Percentiles rank a stretch among this genome's conserved stretches.
Evolutionary conservation across 2,797 vertebrate genomes (phyloP).

Genomic region (Cheirogaleus major): DNA sequence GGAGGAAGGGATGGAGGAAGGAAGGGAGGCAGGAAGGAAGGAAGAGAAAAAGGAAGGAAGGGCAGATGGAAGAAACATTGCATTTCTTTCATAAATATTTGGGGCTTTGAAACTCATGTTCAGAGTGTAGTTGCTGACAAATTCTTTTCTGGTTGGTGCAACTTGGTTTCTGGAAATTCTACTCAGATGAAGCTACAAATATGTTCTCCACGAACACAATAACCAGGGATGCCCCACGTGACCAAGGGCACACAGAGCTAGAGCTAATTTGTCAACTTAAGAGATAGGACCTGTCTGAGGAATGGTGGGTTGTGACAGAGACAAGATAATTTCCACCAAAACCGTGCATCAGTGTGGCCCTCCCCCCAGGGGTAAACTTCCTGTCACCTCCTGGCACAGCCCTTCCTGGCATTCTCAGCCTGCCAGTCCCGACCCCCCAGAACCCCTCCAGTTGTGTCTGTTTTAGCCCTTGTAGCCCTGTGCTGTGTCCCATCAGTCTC

Average conservation of each 20-base stretch:
- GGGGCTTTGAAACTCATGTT: neutral
- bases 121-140: neutral
- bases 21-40: rapidly evolving
- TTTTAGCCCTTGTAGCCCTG: neutral
- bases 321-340: neutral
- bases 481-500: neutral
- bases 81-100: neutral
- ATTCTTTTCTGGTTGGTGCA: neutral
- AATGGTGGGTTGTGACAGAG: neutral
- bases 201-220: neutral
- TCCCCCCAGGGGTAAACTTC: neutral
- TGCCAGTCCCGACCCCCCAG: neutral
- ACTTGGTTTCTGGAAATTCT: neutral
- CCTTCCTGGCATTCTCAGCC: neutral
- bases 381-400: neutral
- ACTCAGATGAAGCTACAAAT: neutral
- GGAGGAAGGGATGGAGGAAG: neutral
- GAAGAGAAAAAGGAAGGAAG: neutral
- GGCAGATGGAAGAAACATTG: neutral
- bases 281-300: neutral
- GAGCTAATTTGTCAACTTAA: neutral
- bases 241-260: neutral
- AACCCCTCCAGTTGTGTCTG: too few relatives aligned
- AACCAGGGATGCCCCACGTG: neutral
- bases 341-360: rapidly evolving